Evolutionary conservation across 2,888 invertebrate species (phyloP).

Genomic region (Noctua comes): DNA sequence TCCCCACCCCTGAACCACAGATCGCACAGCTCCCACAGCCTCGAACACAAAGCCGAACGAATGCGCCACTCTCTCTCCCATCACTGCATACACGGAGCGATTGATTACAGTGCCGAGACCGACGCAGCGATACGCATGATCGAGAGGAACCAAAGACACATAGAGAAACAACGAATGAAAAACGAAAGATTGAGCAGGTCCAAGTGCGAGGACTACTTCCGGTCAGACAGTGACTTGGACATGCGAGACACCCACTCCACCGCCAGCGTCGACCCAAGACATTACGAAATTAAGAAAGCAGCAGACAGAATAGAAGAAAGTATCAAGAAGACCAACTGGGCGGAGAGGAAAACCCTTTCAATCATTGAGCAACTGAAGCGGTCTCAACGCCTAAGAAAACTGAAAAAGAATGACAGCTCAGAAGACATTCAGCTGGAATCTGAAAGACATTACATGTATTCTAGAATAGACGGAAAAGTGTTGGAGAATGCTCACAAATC

Average conservation of each 20-base stretch:
- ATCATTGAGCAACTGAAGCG: constrained; percentile 87
- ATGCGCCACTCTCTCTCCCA: constrained; percentile 87
- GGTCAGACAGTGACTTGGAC: constrained; percentile 85
- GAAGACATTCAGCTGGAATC: constrained; percentile 88
- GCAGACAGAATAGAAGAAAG: constrained; percentile 86
- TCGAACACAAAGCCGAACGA: constrained; percentile 84
- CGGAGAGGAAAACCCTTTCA: constrained; percentile 86
- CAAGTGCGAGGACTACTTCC: constrained; percentile 83
- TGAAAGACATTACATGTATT: constrained; percentile 86
- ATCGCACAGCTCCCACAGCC: constrained; percentile 86
- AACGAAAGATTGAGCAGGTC: constrained; percentile 83
- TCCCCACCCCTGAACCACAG: constrained; percentile 80
- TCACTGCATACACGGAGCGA: constrained; percentile 84
- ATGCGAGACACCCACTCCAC: constrained; percentile 75
- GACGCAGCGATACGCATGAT: constrained; percentile 90
- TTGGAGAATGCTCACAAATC: constrained; percentile 90
- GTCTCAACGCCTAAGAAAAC: constrained; percentile 84
- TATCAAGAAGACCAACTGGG: constrained; percentile 89
- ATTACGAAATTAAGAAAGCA: constrained; percentile 82
- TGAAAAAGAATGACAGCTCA: constrained; percentile 84
- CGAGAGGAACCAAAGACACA: constrained; percentile 90
- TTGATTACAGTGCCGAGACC: constrained; percentile 91
- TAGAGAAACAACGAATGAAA: constrained; percentile 90
- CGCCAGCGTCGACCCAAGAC: constrained; percentile 74
- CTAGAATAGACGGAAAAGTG: constrained; percentile 88